Percentiles rank a stretch among this genome's conserved stretches.
Evolutionary conservation across 2,113 vertebrate species (phyloP).

Genomic region (Sceloporus tristichus): DNA sequence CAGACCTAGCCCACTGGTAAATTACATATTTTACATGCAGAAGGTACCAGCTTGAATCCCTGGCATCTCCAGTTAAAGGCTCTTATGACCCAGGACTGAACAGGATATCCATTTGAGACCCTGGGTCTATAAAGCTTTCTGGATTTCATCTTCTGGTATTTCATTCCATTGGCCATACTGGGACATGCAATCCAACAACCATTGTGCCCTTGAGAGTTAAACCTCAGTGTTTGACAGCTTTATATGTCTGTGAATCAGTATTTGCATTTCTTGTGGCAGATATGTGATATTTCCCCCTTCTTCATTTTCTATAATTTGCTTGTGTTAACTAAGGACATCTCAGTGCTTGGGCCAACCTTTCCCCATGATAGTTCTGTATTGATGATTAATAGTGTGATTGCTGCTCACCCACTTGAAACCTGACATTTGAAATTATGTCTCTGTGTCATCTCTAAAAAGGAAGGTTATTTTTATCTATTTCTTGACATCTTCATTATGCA

Average conservation of each 20-base stretch:
- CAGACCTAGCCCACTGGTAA: background rate
- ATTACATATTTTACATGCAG: background rate
- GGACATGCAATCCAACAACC: background rate
- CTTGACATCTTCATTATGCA: conserved; percentile 41
- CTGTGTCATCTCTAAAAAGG: conserved; percentile 51
- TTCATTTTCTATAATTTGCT: background rate
- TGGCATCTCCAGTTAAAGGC: background rate
- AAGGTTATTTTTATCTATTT: conserved; percentile 52
- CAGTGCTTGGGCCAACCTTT: conserved; percentile 15
- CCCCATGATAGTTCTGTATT: conserved; percentile 24
- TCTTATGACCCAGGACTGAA: no score
- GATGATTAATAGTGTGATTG: conserved; percentile 60
- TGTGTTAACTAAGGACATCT: conserved; percentile 24
- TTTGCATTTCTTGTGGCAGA: background rate
- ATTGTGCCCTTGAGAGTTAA: no score
- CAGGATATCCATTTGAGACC: no score
- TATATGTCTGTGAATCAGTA: no score
- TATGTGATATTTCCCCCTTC: conserved; percentile 19
- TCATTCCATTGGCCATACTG: background rate
- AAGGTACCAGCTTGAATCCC: background rate
- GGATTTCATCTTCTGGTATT: background rate
- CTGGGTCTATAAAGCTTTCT: background rate
- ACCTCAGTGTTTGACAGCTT: no score
- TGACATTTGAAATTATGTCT: conserved; percentile 63
- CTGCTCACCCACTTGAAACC: conserved; percentile 44